phyloP scores from a whole-genome alignment of 2,113 vertebrate genomes.

The Natator depressus region DNA sequence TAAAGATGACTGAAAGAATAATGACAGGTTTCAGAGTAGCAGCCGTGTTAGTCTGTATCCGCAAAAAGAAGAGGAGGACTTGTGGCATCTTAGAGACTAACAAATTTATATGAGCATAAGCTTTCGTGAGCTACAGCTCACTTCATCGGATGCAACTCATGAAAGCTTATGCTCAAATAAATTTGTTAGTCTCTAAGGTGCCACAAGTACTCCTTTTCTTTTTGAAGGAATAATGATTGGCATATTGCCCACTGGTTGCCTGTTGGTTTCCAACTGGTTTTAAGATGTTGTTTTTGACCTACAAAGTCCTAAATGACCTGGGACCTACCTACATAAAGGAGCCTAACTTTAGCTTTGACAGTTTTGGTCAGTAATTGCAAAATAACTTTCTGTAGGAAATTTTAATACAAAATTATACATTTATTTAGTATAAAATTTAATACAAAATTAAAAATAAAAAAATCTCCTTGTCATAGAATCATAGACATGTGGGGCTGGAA shows the following conservation, averaged over 20 bases:
- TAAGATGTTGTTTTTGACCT: neutral
- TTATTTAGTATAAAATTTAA: no score
- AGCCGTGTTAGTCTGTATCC: no score
- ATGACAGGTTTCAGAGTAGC: no score
- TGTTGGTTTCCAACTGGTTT: fast-evolving
- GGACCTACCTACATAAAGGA: neutral
- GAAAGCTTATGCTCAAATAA: no score
- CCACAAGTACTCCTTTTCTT: no score
- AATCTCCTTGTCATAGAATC: neutral
- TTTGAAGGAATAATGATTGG: neutral
- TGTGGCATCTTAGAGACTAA: no score
- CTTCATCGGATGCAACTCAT: no score
- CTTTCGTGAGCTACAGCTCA: no score
- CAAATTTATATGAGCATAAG: no score
- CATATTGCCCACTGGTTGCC: neutral
- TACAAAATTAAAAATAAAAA: neutral
- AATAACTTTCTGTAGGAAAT: neutral
- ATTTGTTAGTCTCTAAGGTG: no score
- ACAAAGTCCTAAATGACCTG: neutral
- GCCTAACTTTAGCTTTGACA: neutral
- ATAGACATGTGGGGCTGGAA: neutral
- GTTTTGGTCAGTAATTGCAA: neutral
- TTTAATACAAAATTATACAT: neutral
- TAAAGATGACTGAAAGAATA: neutral
- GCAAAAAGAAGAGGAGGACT: no score